Conservation (phyloP, 37 sponge, comb jelly and placozoan genomes). For the Ephydatia muelleri region DNA sequence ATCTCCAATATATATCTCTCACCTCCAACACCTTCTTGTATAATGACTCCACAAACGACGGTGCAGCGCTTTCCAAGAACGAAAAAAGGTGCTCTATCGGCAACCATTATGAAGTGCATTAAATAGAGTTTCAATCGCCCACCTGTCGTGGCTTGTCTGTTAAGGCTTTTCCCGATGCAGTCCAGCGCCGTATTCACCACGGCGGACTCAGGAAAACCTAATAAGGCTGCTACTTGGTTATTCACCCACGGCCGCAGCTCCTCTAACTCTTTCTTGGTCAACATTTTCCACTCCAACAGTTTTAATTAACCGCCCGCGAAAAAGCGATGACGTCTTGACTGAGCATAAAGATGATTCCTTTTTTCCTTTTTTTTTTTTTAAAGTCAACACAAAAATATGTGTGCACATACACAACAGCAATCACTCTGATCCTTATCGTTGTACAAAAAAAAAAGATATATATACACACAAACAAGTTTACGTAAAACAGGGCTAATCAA, state of each 20-base stretch:
- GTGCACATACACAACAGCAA: not conserved
- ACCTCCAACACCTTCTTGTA: constrained; percentile 73
- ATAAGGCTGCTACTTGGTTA: constrained; percentile 23
- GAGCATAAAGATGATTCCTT: not conserved
- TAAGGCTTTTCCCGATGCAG: constrained; percentile 61
- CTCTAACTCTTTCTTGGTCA: constrained; percentile 64
- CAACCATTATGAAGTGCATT: not conserved
- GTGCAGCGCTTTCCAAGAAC: constrained; percentile 42
- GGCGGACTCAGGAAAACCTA: constrained; percentile 47
- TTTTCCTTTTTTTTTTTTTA: not conserved
- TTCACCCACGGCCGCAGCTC: constrained; percentile 73
- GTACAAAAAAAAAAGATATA: not conserved
- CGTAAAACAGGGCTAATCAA: not conserved
- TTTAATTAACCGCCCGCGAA: not conserved
- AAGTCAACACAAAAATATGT: not conserved
- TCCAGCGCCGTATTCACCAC: constrained; percentile 56
- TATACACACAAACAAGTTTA: not conserved
- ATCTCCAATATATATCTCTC: not conserved
- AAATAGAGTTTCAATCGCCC: not conserved
- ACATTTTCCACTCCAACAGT: constrained; percentile 3
- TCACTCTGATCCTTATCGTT: not conserved
- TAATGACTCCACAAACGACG: constrained; percentile 61
- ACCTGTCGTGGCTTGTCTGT: constrained; percentile 65
- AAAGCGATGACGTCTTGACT: too few species aligned
- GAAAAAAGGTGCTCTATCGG: constrained; percentile 49